Percentiles rank a stretch among this genome's conserved stretches.
Evolutionary conservation across 2,797 vertebrate genomes (phyloP).

Genomic region (Enteromius fasciolatus): DNA sequence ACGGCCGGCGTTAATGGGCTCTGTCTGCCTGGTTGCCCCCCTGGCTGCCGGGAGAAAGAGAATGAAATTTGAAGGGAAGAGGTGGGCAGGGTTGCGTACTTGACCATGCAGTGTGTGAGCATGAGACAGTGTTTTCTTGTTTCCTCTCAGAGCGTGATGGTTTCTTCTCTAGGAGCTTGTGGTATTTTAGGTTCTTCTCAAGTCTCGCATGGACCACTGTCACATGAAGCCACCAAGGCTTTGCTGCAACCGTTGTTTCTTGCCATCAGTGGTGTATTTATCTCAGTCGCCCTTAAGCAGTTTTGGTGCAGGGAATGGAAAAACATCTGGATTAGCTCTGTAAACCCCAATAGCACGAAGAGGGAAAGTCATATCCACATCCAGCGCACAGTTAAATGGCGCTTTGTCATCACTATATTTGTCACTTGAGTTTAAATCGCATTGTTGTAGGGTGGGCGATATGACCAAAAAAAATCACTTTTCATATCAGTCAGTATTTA

Average conservation of each 20-base stretch:
- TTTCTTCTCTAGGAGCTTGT: neutral
- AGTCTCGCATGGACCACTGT: neutral
- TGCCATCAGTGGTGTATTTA: neutral
- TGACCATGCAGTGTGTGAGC: slow-evolving; percentile 6
- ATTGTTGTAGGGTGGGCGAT: neutral
- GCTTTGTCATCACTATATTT: neutral
- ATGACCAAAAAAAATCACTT: neutral
- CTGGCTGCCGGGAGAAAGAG: slow-evolving; percentile 10
- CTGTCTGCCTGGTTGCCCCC: slow-evolving; percentile 37
- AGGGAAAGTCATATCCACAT: neutral
- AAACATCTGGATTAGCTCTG: slow-evolving; percentile 20
- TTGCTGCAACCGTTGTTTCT: neutral
- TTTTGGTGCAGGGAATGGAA: neutral
- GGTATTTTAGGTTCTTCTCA: neutral
- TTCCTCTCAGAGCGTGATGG: neutral
- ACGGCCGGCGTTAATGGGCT: slow-evolving; percentile 45
- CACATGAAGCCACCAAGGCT: neutral
- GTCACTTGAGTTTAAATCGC: neutral
- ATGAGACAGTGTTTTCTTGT: neutral
- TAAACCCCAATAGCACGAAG: slow-evolving; percentile 10
- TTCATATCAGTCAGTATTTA: neutral
- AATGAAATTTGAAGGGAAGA: neutral
- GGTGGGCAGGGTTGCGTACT: neutral
- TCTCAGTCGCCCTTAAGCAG: neutral
- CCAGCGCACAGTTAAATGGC: neutral